phyloP scores from a whole-genome alignment of 1,140 invertebrate genomes.

The Pseudobourletiella spinata region DNA sequence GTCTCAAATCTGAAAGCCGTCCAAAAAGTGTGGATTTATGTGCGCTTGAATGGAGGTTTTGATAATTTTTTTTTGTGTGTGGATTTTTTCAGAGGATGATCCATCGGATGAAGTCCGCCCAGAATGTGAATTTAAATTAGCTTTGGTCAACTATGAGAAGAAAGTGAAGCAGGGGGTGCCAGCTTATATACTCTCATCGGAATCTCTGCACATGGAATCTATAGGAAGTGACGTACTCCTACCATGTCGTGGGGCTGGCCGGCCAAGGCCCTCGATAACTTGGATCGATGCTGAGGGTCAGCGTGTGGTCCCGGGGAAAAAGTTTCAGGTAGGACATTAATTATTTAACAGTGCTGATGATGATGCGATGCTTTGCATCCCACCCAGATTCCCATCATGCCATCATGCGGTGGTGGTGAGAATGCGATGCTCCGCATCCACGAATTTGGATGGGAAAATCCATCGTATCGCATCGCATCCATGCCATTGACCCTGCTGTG shows the following conservation, averaged over 20 bases:
- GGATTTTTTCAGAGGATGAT: conserved; percentile 20
- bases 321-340: conserved; percentile 44
- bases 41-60: no score
- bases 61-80: neutral
- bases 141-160: conserved; percentile 2
- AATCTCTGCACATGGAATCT: conserved; percentile 43
- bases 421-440: no score
- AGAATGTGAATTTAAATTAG: conserved; percentile 13
- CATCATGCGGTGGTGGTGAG: no score
- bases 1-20: no score
- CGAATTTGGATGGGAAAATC: no score
- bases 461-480: no score
- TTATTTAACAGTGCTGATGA: neutral
- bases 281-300: conserved; percentile 56
- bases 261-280: conserved; percentile 51
- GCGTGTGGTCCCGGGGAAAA: conserved; percentile 43
- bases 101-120: neutral
- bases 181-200: conserved; percentile 44
- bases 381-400: no score
- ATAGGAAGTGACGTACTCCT: conserved; percentile 55
- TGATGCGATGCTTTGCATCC: neutral
- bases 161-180: conserved; percentile 20
- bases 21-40: no score
- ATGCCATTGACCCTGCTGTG: no score
- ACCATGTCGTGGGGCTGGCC: conserved; percentile 58